phyloP scores from a whole-genome alignment of 1,140 invertebrate species.

The Coelopa frigida region DNA sequence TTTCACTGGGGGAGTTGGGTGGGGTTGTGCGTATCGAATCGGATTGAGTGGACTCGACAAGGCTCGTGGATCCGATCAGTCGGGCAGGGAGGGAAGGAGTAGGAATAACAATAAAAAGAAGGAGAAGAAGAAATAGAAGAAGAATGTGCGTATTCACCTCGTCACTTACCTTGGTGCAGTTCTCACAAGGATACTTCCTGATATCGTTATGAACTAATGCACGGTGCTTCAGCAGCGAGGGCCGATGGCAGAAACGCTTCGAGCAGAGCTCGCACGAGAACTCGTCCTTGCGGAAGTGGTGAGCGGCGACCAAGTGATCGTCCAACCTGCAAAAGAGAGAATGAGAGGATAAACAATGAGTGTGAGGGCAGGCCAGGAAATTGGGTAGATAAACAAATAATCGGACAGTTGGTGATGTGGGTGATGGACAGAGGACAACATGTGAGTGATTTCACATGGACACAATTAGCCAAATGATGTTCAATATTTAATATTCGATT shows the following conservation, averaged over 20 bases:
- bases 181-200: conserved; percentile 83
- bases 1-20: too few relatives aligned
- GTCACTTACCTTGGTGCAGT: conserved; percentile 78
- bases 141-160: too few relatives aligned
- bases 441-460: conserved; percentile 10
- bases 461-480: conserved; percentile 45
- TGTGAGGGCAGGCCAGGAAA: too few relatives aligned
- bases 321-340: conserved; percentile 62
- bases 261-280: conserved; percentile 80
- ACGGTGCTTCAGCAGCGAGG: conserved; percentile 74
- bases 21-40: too few relatives aligned
- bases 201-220: conserved; percentile 70
- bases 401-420: neutral
- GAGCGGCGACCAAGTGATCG: conserved; percentile 66
- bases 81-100: too few relatives aligned
- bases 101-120: too few relatives aligned
- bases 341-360: conserved; percentile 3
- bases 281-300: conserved; percentile 68
- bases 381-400: too few relatives aligned
- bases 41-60: too few relatives aligned
- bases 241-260: conserved; percentile 72
- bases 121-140: too few relatives aligned
- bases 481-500: conserved; percentile 44
- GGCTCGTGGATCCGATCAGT: too few relatives aligned
- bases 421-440: neutral